These are phyloP conservation scores for Polydrusus cervinus DNA, from an alignment of 2,888 invertebrate genomes.

Conservation along the genomic window DNA sequence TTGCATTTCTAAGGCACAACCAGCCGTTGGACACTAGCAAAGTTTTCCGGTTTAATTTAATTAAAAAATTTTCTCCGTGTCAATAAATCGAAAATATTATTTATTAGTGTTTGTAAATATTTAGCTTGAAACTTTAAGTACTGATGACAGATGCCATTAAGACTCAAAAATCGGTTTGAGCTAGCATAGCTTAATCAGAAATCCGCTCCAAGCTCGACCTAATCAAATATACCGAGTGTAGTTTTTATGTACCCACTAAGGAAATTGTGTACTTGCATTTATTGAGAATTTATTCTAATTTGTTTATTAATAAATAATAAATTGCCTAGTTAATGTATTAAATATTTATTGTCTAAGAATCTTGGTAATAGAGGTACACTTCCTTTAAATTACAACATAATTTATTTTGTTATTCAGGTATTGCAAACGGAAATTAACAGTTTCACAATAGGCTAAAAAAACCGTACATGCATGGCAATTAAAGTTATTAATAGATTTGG, in stretches of 20 bases:
- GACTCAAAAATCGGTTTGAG: too few species aligned
- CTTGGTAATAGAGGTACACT: constrained; percentile 2
- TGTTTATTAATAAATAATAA: constrained; percentile 22
- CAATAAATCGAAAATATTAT: too few species aligned
- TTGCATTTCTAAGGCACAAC: too few species aligned
- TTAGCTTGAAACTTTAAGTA: too few species aligned
- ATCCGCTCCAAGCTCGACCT: too few species aligned
- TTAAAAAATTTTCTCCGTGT: too few species aligned
- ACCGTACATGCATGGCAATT: neutral
- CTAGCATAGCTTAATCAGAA: too few species aligned
- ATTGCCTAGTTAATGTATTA: constrained; percentile 28
- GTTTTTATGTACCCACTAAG: constrained; percentile 14
- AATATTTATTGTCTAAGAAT: constrained; percentile 18
- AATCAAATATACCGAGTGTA: constrained; percentile 29
- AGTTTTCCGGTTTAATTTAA: too few species aligned
- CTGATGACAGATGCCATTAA: too few species aligned
- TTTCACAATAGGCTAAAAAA: neutral
- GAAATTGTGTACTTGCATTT: constrained; percentile 31
- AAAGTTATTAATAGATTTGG: neutral
- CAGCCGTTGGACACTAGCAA: too few species aligned
- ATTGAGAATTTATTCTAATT: constrained; percentile 32
- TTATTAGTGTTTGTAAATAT: too few species aligned
- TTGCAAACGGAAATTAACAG: constrained; percentile 17
- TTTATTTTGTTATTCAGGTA: constrained; percentile 9
- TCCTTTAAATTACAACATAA: constrained; percentile 13